A percentile compares a stretch with the other conserved stretches of the same genome.
phyloP scores from a whole-genome alignment of 2,797 vertebrate species.

The Siniperca obscura region DNA sequence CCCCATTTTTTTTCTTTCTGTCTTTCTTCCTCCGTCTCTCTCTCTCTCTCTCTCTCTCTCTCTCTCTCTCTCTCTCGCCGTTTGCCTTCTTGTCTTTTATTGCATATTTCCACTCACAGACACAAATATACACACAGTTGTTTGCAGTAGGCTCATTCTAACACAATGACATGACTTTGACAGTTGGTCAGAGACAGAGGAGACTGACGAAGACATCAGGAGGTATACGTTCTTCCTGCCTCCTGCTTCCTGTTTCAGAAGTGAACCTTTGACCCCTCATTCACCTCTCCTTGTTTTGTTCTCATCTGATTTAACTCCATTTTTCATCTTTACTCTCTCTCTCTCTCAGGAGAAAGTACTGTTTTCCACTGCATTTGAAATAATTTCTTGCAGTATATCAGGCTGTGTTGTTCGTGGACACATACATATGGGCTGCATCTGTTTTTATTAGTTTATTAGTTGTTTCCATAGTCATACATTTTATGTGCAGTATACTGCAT shows the following conservation, averaged over 20 bases:
- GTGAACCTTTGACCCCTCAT: constrained; percentile 72
- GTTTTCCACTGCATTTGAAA: neutral
- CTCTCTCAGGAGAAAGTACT: constrained; percentile 35
- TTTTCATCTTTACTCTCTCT: constrained; percentile 18
- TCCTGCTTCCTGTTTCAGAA: constrained; percentile 66
- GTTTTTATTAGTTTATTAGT: neutral
- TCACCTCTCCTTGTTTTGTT: constrained; percentile 10
- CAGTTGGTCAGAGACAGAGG: constrained; percentile 92
- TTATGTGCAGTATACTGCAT: no score
- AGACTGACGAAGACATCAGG: constrained; percentile 89
- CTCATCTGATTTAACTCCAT: constrained; percentile 54
- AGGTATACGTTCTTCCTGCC: constrained; percentile 88
- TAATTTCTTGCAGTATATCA: neutral
- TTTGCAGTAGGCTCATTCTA: constrained; percentile 65
- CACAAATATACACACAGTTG: constrained; percentile 32
- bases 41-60: neutral
- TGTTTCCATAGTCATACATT: neutral
- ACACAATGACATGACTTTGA: constrained; percentile 88
- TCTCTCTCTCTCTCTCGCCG: neutral
- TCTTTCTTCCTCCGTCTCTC: neutral
- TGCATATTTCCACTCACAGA: neutral
- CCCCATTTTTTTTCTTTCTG: constrained; percentile 2
- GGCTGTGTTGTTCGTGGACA: constrained; percentile 51
- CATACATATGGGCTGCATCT: constrained; percentile 26
- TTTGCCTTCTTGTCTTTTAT: neutral